Evolutionary conservation across 1,140 invertebrate species (phyloP).

Genomic region (Drosophila azteca): DNA sequence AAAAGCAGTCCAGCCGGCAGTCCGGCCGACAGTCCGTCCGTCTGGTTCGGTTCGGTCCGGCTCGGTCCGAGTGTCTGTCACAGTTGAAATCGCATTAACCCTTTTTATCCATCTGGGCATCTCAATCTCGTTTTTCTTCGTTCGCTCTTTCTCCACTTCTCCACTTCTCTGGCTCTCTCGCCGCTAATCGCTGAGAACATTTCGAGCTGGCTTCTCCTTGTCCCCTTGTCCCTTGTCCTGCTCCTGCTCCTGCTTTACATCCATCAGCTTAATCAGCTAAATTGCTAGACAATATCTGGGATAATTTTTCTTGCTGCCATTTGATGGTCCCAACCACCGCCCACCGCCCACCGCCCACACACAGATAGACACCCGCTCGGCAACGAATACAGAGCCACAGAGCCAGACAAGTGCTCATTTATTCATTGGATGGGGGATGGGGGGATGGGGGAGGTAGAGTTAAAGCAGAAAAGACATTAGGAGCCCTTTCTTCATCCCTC

Average conservation of each 20-base stretch:
- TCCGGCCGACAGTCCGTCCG: not conserved
- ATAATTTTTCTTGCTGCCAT: slow-evolving; percentile 82
- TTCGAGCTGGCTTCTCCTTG: slow-evolving; percentile 18
- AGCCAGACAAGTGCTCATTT: slow-evolving; percentile 77
- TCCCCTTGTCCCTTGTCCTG: slow-evolving; percentile 21
- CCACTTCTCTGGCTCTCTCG: slow-evolving; percentile 22
- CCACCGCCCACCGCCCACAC: slow-evolving; percentile 12
- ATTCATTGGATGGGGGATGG: slow-evolving; percentile 56
- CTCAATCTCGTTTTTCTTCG: slow-evolving; percentile 58
- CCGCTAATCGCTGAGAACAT: slow-evolving; percentile 66
- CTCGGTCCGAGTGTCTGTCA: slow-evolving; percentile 47
- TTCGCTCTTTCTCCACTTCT: slow-evolving; percentile 35
- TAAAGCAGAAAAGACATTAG: slow-evolving; percentile 77
- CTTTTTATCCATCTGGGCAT: slow-evolving; percentile 65
- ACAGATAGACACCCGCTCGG: slow-evolving; percentile 8
- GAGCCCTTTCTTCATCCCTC: slow-evolving; percentile 5
- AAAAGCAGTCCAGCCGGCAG: no score
- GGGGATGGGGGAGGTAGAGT: slow-evolving; percentile 33
- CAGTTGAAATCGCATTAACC: slow-evolving; percentile 78
- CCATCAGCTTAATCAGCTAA: slow-evolving; percentile 82
- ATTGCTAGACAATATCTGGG: slow-evolving; percentile 82
- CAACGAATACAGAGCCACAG: slow-evolving; percentile 8
- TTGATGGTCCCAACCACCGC: slow-evolving; percentile 44
- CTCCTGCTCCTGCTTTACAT: slow-evolving; percentile 67
- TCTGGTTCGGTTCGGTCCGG: not conserved